Evolutionary conservation across 2,797 vertebrate genomes (phyloP).

Genomic region (Benthosema pterotum): DNA sequence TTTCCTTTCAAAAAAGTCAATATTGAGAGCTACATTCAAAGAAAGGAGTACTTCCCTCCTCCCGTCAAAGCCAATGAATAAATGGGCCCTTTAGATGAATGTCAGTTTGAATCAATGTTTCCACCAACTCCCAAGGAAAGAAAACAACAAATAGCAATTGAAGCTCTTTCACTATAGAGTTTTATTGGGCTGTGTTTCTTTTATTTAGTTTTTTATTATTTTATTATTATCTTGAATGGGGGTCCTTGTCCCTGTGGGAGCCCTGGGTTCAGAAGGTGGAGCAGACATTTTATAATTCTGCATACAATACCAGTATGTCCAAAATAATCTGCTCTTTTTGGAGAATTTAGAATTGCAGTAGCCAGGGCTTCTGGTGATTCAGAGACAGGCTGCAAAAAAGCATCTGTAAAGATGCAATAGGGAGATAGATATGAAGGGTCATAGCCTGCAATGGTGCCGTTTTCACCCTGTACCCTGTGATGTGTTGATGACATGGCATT

Average conservation of each 20-base stretch:
- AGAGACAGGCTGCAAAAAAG: too few relatives aligned
- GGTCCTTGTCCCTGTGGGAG: conserved; percentile 41
- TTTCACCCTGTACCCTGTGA: too few relatives aligned
- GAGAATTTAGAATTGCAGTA: conserved; percentile 2
- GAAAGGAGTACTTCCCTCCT: conserved; percentile 27
- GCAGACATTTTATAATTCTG: conserved; percentile 49
- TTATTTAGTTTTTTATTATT: too few relatives aligned
- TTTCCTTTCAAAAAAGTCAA: conserved; percentile 34
- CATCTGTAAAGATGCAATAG: too few relatives aligned
- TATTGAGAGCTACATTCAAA: conserved; percentile 26
- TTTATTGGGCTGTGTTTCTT: conserved; percentile 42
- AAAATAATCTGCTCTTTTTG: conserved; percentile 40
- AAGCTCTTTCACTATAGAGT: conserved; percentile 25
- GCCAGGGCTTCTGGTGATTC: conserved; percentile 30
- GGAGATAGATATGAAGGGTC: too few relatives aligned
- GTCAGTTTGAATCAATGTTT: conserved; percentile 41
- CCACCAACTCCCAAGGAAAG: conserved; percentile 21
- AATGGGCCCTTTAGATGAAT: conserved; percentile 33
- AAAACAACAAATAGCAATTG: conserved; percentile 18
- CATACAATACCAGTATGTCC: conserved; percentile 43
- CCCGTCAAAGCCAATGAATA: conserved; percentile 20
- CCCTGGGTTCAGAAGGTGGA: conserved; percentile 54
- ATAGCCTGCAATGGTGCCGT: too few relatives aligned
- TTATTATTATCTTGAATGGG: neutral
- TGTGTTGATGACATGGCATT: too few relatives aligned